These are phyloP conservation scores for Lordiphosa fenestrarum DNA, from an alignment of 2,888 invertebrate species.

Conservation along the genomic window DNA sequence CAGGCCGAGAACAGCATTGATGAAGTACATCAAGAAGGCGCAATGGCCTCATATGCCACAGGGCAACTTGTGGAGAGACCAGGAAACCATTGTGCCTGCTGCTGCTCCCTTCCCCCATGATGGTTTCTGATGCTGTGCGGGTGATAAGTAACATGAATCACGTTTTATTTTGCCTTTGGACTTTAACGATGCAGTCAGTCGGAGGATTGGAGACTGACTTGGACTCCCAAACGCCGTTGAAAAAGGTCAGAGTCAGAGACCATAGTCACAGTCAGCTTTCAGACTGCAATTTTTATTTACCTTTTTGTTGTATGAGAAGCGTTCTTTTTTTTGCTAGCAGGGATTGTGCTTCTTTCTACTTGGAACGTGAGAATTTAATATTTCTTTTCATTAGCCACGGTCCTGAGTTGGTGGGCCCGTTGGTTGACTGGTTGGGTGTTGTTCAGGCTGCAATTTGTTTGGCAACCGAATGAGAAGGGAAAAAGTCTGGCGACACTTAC, in stretches of 20 bases:
- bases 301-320: constrained; percentile 36
- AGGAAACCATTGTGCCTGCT: constrained; percentile 17
- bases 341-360: constrained; percentile 34
- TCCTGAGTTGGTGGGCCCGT: constrained; percentile 16
- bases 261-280: constrained; percentile 11
- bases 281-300: constrained; percentile 68
- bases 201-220: constrained; percentile 26
- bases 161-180: constrained; percentile 74
- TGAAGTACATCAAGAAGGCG: constrained; percentile 46
- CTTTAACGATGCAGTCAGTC: constrained; percentile 65
- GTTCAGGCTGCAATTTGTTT: constrained; percentile 10
- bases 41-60: constrained; percentile 66
- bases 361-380: constrained; percentile 74
- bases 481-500: constrained; percentile 48
- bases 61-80: constrained; percentile 55
- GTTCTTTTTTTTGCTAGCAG: constrained; percentile 35
- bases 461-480: constrained; percentile 16
- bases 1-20: constrained; percentile 44
- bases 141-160: constrained; percentile 76
- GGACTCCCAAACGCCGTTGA: constrained; percentile 11
- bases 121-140: constrained; percentile 63
- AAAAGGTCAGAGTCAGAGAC: constrained; percentile 57
- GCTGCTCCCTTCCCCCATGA: constrained; percentile 11
- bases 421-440: not conserved
- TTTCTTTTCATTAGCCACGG: constrained; percentile 71